These are phyloP conservation scores for Ptychobarbus kaznakovi DNA, from an alignment of 2,797 vertebrate genomes.

Conservation along the genomic window DNA sequence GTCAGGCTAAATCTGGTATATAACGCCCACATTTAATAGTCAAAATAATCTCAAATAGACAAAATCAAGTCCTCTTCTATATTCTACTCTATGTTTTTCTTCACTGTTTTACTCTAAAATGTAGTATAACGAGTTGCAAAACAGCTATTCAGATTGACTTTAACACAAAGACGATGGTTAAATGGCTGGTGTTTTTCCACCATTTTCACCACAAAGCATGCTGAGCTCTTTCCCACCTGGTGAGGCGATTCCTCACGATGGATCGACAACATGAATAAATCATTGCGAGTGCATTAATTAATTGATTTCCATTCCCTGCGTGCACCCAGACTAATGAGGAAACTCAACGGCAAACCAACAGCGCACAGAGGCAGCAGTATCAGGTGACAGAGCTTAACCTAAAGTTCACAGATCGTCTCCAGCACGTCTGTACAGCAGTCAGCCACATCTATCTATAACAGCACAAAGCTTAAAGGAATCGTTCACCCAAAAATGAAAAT, in stretches of 20 bases:
- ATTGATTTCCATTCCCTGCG: slow-evolving; percentile 48
- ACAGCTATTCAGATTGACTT: background rate
- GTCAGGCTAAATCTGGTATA: background rate
- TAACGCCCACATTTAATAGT: background rate
- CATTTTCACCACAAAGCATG: slow-evolving; percentile 21
- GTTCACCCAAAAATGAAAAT: background rate
- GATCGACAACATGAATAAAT: slow-evolving; percentile 57
- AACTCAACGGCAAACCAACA: slow-evolving; percentile 34
- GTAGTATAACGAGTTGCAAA: background rate
- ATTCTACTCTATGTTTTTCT: background rate
- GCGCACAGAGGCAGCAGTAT: background rate
- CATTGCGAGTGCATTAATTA: slow-evolving; percentile 54
- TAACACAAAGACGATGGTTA: background rate
- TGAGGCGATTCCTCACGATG: slow-evolving; percentile 27
- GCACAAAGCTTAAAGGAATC: background rate
- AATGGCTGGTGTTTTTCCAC: background rate
- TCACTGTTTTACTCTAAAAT: background rate
- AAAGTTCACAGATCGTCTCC: background rate
- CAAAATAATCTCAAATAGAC: background rate
- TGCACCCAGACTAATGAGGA: slow-evolving; percentile 32
- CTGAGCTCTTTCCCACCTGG: background rate
- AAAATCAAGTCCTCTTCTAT: background rate
- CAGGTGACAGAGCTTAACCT: slow-evolving; percentile 18
- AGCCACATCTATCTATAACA: slow-evolving; percentile 6
- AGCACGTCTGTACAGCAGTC: slow-evolving; percentile 10